phyloP scores from a whole-genome alignment of 2,797 vertebrate species.

The Anabas testudineus region DNA sequence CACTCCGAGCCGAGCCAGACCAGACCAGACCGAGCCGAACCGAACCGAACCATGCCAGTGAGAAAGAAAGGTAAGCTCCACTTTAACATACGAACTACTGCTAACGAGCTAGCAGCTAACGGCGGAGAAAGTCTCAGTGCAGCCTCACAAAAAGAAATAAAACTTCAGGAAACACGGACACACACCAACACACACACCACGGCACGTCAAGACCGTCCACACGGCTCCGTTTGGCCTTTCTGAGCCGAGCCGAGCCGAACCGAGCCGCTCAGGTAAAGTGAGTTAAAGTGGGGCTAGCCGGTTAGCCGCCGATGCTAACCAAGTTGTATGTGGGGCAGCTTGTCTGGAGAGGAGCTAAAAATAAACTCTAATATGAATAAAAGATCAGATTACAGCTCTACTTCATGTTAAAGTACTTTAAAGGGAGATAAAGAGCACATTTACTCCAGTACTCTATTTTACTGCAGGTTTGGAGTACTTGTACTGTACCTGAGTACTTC shows the following conservation, averaged over 20 bases:
- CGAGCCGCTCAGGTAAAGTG: slow-evolving; percentile 50
- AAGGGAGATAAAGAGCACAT: too few relatives aligned
- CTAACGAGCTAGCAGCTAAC: slow-evolving; percentile 70
- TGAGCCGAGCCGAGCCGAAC: slow-evolving; percentile 16
- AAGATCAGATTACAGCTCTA: too few relatives aligned
- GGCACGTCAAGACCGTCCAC: accelerated
- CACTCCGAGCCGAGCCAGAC: slow-evolving; percentile 46
- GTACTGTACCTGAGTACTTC: too few relatives aligned
- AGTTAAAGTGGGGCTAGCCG: slow-evolving; percentile 62
- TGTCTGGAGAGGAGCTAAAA: slow-evolving; percentile 62
- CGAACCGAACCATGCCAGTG: slow-evolving; percentile 88
- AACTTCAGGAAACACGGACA: neutral
- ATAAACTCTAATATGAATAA: slow-evolving; percentile 64
- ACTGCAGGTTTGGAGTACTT: too few relatives aligned
- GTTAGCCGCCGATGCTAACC: slow-evolving; percentile 69
- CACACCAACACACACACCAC: neutral
- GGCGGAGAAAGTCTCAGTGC: slow-evolving; percentile 26
- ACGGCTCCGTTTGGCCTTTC: neutral
- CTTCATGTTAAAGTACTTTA: too few relatives aligned
- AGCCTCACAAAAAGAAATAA: accelerated
- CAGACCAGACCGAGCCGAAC: slow-evolving; percentile 55
- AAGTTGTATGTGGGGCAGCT: slow-evolving; percentile 71
- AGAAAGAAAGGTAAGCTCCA: slow-evolving; percentile 91
- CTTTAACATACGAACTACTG: slow-evolving; percentile 18
- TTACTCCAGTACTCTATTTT: too few relatives aligned